Conservation (phyloP, 2,888 invertebrate genomes). For the Maniola hyperantus region DNA sequence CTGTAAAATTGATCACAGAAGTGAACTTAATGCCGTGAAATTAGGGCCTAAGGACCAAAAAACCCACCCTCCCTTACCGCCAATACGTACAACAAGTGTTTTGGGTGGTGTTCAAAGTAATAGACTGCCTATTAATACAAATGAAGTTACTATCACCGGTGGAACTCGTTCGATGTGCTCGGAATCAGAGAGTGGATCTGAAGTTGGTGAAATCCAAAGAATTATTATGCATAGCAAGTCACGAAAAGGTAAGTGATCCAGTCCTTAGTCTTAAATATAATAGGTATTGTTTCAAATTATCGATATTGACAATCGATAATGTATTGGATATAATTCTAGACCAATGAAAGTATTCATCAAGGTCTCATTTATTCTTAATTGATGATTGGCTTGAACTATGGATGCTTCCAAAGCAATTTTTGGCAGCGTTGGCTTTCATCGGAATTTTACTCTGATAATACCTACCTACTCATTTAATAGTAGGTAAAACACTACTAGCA, state of each 20-base stretch:
- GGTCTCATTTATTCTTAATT: no score
- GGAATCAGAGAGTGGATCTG: constrained; percentile 88
- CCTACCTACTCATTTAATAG: no score
- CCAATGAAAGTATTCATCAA: no score
- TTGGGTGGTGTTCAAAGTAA: constrained; percentile 46
- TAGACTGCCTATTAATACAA: constrained; percentile 49
- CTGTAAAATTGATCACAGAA: constrained; percentile 7
- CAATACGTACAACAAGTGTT: constrained; percentile 68
- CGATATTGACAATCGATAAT: no score
- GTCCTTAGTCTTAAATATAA: background rate
- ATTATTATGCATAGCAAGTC: constrained; percentile 77
- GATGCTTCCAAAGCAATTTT: no score
- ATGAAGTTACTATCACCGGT: constrained; percentile 42
- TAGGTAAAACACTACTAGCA: no score
- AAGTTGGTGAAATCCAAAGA: constrained; percentile 87
- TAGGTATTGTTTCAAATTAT: background rate
- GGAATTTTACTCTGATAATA: no score
- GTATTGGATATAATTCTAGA: no score
- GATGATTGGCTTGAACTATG: no score
- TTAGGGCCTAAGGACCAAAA: constrained; percentile 32
- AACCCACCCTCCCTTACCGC: constrained; percentile 60
- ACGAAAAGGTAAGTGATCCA: constrained; percentile 45
- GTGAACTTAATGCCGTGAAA: constrained; percentile 17
- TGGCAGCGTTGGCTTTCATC: no score
- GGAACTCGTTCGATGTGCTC: constrained; percentile 62